Base-by-base conservation (phyloP, 2,113 vertebrate genomes). In the Tonatia bakeri region DNA sequence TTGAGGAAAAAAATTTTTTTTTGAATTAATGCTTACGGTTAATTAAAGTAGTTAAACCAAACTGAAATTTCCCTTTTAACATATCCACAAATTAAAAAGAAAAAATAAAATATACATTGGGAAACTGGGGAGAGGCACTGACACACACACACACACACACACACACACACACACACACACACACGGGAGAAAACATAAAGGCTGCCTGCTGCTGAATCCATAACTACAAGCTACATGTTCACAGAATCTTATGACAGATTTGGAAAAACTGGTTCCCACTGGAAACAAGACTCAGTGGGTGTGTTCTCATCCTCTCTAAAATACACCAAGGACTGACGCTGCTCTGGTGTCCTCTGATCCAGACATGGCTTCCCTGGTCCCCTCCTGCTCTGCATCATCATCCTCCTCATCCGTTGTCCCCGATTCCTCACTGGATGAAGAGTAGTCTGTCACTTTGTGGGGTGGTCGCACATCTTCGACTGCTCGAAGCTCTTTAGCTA, bases 371-470 rank as follows among this genome's bases (percentile, higher is more conserved):
- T 99, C 99, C 85, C 99, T 99, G 0, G 99, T 99, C 40, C 98
- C 99, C 90, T 99, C 99, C 98, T 99, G 99, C 70, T 99, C 99
- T 50, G 99, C 99, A 19, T 99, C 99, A 33, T 99, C 99, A 0
- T 99, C 99, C 43, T 99, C 99, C 80, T 99, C 99, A 16, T 99
- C 99, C 0, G 99, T 99, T 1, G 99, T 99, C 92, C 99, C 99
- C 0, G 99, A 99, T 50, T 99, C 99, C 40, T 99, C 99, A 64
- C 99, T 99, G 85, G 99, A 99, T 28, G 99, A 99, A 0, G 99
- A 99, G 95, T 99, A 99, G 96, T 99, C 99, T 0, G 99, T 99
- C 92, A 99, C 99, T 98, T 99, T 99, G 97, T 99, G 99, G 0
- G 99, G 99, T 0, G 99, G 99, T 36, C 99, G 98, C 50, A 99